Percentiles rank a stretch among this genome's conserved stretches.
phyloP scores from a whole-genome alignment of 2,113 vertebrate genomes.

The Psettodes erumei region DNA sequence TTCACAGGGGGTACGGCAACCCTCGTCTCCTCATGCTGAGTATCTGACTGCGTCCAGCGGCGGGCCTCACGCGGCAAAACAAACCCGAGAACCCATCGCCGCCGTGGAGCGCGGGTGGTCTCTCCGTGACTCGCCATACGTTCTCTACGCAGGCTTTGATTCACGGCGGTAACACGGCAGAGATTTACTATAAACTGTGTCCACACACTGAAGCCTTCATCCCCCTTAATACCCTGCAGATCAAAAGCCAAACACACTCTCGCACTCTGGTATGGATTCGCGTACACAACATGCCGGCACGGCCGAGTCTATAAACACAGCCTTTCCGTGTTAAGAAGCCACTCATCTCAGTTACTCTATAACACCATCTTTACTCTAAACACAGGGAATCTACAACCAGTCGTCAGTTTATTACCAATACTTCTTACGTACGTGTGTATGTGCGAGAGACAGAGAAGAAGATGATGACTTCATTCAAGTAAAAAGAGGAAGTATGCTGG shows the following conservation, averaged over 20 bases:
- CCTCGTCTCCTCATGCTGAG: constrained; percentile 27
- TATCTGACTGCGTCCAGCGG: constrained; percentile 13
- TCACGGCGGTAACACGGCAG: constrained; percentile 43
- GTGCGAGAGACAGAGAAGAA: not conserved
- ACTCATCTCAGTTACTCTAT: constrained; percentile 19
- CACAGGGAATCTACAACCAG: not conserved
- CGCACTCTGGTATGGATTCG: constrained; percentile 17
- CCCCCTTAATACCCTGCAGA: constrained; percentile 34
- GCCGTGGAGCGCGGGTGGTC: constrained; percentile 50
- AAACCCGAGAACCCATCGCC: constrained; percentile 45
- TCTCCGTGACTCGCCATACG: constrained; percentile 13
- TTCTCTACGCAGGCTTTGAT: constrained; percentile 45
- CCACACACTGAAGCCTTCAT: constrained; percentile 38
- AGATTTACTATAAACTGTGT: constrained; percentile 34
- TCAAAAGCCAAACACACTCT: constrained; percentile 34
- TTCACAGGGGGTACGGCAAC: constrained; percentile 15
- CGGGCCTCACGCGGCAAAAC: constrained; percentile 61
- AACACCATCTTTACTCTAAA: constrained; percentile 6
- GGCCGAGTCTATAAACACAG: constrained; percentile 47
- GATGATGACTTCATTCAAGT: constrained; percentile 33
- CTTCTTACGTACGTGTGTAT: not conserved
- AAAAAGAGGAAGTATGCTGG: constrained; percentile 43
- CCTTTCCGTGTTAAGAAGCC: constrained; percentile 5
- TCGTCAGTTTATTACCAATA: not conserved
- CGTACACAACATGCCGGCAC: not conserved